Percentiles rank a stretch among this genome's conserved stretches.
Evolutionary conservation across 2,797 vertebrate species (phyloP).

Genomic region (Coreius guichenoti): DNA sequence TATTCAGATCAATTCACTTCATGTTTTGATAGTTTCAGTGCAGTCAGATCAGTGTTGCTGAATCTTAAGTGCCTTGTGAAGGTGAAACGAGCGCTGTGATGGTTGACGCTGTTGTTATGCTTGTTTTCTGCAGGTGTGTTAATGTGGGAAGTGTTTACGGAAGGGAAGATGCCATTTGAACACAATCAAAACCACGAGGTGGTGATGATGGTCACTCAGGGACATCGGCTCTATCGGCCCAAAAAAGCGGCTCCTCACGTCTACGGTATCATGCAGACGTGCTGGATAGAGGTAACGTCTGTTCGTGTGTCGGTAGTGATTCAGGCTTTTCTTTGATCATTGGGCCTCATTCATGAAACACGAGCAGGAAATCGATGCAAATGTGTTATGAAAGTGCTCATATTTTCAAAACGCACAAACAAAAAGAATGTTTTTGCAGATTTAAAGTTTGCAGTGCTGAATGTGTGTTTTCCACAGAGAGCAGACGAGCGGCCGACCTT

Average conservation of each 20-base stretch:
- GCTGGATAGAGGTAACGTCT: conserved; percentile 87
- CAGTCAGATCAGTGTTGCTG: too few relatives aligned
- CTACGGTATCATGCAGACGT: conserved; percentile 88
- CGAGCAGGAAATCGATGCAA: too few relatives aligned
- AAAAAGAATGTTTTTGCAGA: neutral
- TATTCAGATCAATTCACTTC: neutral
- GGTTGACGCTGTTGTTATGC: neutral
- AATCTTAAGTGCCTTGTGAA: neutral
- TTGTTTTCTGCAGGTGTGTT: conserved; percentile 81
- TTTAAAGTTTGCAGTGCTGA: neutral
- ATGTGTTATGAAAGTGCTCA: too few relatives aligned
- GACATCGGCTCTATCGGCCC: conserved; percentile 87
- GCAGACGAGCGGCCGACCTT: conserved; percentile 87
- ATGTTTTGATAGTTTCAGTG: neutral
- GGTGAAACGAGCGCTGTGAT: too few relatives aligned
- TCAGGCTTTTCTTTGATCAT: neutral
- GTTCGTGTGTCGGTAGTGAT: neutral
- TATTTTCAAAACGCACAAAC: too few relatives aligned
- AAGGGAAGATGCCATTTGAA: conserved; percentile 94
- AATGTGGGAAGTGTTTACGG: conserved; percentile 96
- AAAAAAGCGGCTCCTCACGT: conserved; percentile 81
- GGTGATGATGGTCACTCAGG: conserved; percentile 86
- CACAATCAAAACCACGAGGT: conserved; percentile 90
- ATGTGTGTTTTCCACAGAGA: conserved; percentile 74
- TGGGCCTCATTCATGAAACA: too few relatives aligned